These are phyloP conservation scores for Adelosebastes latens DNA, from an alignment of 2,797 vertebrate genomes.

Conservation along the genomic window DNA sequence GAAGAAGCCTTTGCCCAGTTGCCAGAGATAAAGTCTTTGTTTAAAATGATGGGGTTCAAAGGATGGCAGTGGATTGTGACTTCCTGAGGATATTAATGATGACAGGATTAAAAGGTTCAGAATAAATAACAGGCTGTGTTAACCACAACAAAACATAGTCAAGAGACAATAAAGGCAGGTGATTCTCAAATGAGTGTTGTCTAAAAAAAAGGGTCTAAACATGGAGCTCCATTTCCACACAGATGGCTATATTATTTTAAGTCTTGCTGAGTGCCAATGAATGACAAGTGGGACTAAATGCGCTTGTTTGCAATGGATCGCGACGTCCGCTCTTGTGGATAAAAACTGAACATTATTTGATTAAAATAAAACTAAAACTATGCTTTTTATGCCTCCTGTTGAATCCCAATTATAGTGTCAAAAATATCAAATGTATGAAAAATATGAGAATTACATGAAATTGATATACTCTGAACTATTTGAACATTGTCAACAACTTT, in stretches of 20 bases:
- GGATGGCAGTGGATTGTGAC: background rate
- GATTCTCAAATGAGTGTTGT: background rate
- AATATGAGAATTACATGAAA: background rate
- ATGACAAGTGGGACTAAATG: background rate
- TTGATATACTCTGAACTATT: background rate
- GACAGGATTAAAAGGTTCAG: background rate
- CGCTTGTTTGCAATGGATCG: background rate
- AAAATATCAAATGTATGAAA: background rate
- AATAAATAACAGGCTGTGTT: background rate
- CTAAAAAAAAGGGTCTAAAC: background rate
- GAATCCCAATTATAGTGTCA: background rate
- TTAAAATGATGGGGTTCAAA: background rate
- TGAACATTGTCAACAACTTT: background rate
- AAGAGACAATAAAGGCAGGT: background rate
- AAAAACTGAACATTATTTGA: background rate
- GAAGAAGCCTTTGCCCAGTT: background rate
- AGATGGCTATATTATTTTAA: background rate
- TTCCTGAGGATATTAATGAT: background rate
- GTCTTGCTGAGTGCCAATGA: background rate
- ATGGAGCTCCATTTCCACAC: background rate
- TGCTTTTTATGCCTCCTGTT: background rate
- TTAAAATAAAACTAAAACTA: too few relatives aligned
- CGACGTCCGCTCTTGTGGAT: background rate
- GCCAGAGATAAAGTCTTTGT: slow-evolving; percentile 11
- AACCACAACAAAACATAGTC: background rate